A percentile compares a stretch with the other conserved stretches of the same genome.
These are phyloP conservation scores for Sussaba pulchella DNA, from an alignment of 2,888 invertebrate genomes.

Conservation along the genomic window DNA sequence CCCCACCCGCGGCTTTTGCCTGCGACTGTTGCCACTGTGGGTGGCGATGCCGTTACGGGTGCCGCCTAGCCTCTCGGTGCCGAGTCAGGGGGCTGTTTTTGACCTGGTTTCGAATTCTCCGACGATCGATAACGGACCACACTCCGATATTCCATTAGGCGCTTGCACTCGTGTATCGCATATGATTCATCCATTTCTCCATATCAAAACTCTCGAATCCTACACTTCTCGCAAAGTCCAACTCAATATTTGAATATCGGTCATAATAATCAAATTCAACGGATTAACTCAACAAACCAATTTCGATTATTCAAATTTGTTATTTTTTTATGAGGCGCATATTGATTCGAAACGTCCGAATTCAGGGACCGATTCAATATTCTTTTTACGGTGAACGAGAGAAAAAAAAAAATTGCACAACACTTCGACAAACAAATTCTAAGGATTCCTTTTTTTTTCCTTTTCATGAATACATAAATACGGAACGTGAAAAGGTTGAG, in stretches of 20 bases:
- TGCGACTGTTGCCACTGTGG: slow-evolving; percentile 50
- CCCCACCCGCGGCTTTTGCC: slow-evolving; percentile 37
- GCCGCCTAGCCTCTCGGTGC: slow-evolving; percentile 43
- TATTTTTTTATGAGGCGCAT: not conserved
- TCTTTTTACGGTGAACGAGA: not conserved
- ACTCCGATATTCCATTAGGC: slow-evolving; percentile 41
- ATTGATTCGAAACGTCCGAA: not conserved
- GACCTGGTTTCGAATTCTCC: slow-evolving; percentile 62
- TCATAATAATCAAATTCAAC: not conserved
- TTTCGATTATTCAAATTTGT: not conserved
- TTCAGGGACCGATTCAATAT: not conserved
- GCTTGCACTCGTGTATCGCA: not conserved
- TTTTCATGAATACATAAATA: not conserved
- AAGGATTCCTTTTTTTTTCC: not conserved
- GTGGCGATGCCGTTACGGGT: slow-evolving; percentile 50
- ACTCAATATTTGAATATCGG: no score
- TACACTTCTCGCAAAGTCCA: not conserved
- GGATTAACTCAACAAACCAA: not conserved
- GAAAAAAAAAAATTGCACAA: not conserved
- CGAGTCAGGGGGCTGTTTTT: slow-evolving; percentile 59
- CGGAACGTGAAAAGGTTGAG: not conserved
- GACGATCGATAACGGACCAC: slow-evolving; percentile 57
- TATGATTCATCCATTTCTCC: not conserved
- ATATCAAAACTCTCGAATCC: not conserved
- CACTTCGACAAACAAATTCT: slow-evolving; percentile 6